Percentiles rank a stretch among this genome's conserved stretches.
These are phyloP conservation scores for Apodemus agrarius DNA, from an alignment of 2,797 vertebrate species.

Conservation along the genomic window DNA sequence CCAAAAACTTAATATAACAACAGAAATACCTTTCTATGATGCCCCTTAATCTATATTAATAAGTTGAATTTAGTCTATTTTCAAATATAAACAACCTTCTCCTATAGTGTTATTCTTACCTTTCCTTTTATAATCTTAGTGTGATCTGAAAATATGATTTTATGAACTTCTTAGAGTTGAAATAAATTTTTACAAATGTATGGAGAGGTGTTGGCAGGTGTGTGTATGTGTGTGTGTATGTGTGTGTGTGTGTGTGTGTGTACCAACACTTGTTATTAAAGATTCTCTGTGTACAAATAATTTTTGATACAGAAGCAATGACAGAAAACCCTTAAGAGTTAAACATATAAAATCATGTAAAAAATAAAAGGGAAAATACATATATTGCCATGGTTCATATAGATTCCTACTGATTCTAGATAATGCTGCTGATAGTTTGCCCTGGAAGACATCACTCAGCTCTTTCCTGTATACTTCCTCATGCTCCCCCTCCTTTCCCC, in stretches of 20 bases:
- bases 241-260: too few relatives aligned
- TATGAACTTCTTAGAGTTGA: not conserved
- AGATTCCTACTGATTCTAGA: not conserved
- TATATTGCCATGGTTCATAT: not conserved
- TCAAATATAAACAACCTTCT: not conserved
- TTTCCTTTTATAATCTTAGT: not conserved
- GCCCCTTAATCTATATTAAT: not conserved
- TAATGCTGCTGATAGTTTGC: not conserved
- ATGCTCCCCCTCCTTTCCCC: fast-evolving
- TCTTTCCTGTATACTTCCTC: not conserved
- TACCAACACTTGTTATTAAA: not conserved
- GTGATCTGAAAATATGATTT: not conserved
- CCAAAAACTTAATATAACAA: not conserved
- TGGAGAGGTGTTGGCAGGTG: not conserved
- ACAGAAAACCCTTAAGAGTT: not conserved
- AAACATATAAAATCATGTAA: not conserved
- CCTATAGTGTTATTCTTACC: not conserved
- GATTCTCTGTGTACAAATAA: not conserved
- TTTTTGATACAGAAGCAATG: not conserved
- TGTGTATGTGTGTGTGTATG: not conserved
- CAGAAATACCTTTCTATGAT: not conserved
- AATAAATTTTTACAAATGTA: slow-evolving; percentile 1
- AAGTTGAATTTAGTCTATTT: not conserved
- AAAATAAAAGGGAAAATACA: not conserved
- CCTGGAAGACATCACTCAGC: not conserved